Evolutionary conservation across 2,113 vertebrate species (phyloP).

Genomic region (Mormyrus lacerda): DNA sequence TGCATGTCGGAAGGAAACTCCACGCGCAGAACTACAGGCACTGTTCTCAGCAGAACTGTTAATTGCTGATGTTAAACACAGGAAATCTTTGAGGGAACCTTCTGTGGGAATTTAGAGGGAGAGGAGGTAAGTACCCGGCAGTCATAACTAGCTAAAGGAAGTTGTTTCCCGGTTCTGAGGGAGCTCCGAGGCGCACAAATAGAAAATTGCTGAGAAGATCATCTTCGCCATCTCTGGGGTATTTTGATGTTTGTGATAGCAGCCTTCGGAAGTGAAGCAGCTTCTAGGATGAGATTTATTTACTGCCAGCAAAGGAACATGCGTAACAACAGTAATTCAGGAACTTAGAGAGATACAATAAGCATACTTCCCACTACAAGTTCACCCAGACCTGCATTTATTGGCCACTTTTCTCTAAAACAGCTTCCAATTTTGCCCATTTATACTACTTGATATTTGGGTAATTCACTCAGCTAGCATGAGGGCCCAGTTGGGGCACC

Average conservation of each 20-base stretch:
- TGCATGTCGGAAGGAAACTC: background rate
- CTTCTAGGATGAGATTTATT: background rate
- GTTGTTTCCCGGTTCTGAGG: background rate
- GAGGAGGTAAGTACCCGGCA: background rate
- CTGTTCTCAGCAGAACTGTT: background rate
- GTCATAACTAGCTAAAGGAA: background rate
- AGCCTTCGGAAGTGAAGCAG: background rate
- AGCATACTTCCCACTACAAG: background rate
- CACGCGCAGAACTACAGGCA: background rate
- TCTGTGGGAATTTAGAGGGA: background rate
- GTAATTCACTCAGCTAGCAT: background rate
- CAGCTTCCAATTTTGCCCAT: background rate
- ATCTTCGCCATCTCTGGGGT: background rate
- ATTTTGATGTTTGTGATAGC: background rate
- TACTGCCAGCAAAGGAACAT: background rate
- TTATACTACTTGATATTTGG: background rate
- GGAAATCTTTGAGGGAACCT: background rate
- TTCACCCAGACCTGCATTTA: background rate
- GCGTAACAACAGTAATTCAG: background rate
- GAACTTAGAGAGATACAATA: background rate
- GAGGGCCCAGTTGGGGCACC: background rate
- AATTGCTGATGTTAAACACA: constrained; percentile 17
- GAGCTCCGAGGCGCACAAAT: background rate
- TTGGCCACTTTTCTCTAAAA: background rate
- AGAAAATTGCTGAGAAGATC: constrained; percentile 6